A percentile compares a stretch with the other conserved stretches of the same genome.
phyloP scores from a whole-genome alignment of 2,888 invertebrate genomes.

The Theodoxus fluviatilis region DNA sequence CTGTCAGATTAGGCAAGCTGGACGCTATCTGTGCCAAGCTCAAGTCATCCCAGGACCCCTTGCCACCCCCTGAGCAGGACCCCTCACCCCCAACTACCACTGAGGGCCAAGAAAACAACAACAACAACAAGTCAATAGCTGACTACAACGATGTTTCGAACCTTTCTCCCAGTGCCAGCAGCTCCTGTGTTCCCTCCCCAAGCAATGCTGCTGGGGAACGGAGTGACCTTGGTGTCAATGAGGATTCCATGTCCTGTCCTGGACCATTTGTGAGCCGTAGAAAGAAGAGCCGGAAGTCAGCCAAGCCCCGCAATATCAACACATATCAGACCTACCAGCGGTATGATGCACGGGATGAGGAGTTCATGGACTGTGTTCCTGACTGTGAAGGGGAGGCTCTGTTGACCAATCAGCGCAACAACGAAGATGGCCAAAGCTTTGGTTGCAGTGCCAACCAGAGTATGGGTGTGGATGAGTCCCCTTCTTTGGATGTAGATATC shows the following conservation, averaged over 20 bases:
- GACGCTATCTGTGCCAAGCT: slow-evolving; percentile 63
- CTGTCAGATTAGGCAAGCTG: slow-evolving; percentile 47
- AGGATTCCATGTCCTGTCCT: no score
- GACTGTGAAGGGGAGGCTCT: slow-evolving; percentile 25
- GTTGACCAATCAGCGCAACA: background rate
- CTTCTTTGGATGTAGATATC: no score
- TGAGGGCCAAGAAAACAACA: slow-evolving; percentile 11
- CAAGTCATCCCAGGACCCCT: slow-evolving; percentile 35
- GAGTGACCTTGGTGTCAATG: no score
- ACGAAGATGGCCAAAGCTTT: background rate
- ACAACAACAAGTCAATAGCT: slow-evolving; percentile 23
- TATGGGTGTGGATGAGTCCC: no score
- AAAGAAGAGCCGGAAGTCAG: slow-evolving; percentile 67
- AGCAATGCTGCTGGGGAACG: background rate
- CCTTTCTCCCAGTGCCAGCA: background rate
- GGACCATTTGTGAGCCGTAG: slow-evolving; percentile 23
- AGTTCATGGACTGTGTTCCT: slow-evolving; percentile 27
- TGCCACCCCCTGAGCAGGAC: slow-evolving; percentile 21
- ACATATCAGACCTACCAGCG: no score
- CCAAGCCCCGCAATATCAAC: slow-evolving; percentile 80
- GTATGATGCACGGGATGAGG: slow-evolving; percentile 66
- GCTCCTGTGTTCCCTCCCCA: background rate
- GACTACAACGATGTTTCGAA: slow-evolving; percentile 20
- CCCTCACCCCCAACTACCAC: background rate
- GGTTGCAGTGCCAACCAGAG: no score